Evolutionary conservation across 2,797 vertebrate species (phyloP).

Genomic region (Pseudomugil gertrudae): DNA sequence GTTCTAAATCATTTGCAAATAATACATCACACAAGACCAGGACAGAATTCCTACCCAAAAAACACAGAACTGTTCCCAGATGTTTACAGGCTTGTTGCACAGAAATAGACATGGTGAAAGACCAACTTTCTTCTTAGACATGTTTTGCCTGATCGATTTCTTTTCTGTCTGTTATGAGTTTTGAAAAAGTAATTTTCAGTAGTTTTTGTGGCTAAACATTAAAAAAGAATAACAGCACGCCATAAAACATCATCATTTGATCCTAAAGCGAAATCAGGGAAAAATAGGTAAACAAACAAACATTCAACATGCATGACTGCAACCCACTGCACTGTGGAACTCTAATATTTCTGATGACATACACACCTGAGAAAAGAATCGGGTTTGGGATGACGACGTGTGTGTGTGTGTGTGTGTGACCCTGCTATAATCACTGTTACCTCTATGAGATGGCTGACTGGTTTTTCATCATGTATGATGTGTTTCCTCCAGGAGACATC

Average conservation of each 20-base stretch:
- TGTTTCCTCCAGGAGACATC: constrained; percentile 66
- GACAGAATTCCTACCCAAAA: too few species aligned
- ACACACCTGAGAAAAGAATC: background rate
- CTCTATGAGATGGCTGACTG: constrained; percentile 59
- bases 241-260: too few species aligned
- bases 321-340: background rate
- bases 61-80: too few species aligned
- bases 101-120: background rate
- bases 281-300: too few species aligned
- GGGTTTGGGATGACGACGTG: background rate
- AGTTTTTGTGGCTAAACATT: too few species aligned
- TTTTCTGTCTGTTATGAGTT: too few species aligned
- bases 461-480: constrained; percentile 64
- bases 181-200: too few species aligned
- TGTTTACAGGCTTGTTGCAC: too few species aligned
- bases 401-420: background rate
- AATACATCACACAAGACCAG: background rate
- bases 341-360: background rate
- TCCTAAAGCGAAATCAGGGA: too few species aligned
- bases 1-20: background rate
- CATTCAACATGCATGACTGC: too few species aligned
- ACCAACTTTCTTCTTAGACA: background rate
- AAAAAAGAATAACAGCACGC: too few species aligned
- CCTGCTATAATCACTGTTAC: constrained; percentile 38
- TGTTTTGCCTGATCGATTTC: too few species aligned